Evolutionary conservation across 2,797 vertebrate genomes (phyloP).

Genomic region (Capromys pilorides): DNA sequence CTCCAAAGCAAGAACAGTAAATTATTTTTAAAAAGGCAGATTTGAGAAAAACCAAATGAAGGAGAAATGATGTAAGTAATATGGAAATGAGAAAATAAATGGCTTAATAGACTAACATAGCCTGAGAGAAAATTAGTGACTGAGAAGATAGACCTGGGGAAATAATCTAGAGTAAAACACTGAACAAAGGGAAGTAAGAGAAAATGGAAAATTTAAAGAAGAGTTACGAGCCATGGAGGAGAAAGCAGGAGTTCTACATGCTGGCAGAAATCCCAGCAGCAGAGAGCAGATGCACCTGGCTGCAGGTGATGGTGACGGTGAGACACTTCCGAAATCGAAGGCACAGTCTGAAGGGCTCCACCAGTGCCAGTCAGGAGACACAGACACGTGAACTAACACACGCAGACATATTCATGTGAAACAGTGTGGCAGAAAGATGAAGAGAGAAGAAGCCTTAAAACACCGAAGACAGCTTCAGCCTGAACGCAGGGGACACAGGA

Average conservation of each 20-base stretch:
- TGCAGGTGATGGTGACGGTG: neutral
- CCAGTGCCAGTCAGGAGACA: neutral
- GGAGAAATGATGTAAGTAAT: neutral
- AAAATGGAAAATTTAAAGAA: neutral
- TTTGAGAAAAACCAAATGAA: neutral
- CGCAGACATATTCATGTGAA: neutral
- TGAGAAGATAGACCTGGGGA: neutral
- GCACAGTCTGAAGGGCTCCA: neutral
- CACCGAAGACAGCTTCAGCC: neutral
- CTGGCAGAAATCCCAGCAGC: neutral
- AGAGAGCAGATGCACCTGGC: neutral
- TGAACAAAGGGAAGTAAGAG: neutral
- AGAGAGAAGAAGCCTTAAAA: neutral
- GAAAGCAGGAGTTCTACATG: neutral
- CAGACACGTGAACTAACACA: neutral
- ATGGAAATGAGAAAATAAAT: neutral
- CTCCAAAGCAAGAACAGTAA: neutral
- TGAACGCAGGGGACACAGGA: neutral
- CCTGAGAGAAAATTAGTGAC: conserved; percentile 14
- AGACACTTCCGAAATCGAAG: neutral
- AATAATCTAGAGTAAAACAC: neutral
- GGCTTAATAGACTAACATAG: neutral
- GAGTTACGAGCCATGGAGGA: neutral
- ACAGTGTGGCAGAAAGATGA: neutral
- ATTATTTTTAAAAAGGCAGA: neutral